Evolutionary conservation across 2,888 invertebrate genomes (phyloP).

Genomic region (Drosophila buzzatii): DNA sequence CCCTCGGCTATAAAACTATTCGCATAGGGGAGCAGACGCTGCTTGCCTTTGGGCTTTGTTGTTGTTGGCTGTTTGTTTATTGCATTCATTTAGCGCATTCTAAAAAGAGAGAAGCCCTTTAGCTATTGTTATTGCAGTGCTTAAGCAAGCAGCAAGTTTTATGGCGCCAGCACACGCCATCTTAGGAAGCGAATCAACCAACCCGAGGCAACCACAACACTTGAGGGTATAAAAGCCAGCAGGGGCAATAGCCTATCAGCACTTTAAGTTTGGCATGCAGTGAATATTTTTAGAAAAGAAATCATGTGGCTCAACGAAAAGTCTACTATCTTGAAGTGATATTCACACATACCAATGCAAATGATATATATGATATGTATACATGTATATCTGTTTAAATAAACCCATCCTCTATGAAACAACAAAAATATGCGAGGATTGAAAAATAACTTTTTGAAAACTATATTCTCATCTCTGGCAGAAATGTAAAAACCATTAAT

Average conservation of each 20-base stretch:
- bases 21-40: constrained; percentile 8
- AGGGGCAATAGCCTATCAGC: constrained; percentile 11
- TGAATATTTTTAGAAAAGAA: not conserved
- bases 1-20: constrained; percentile 43
- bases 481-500: too few species aligned
- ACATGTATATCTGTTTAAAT: not conserved
- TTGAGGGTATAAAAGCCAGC: not conserved
- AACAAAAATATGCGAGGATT: too few species aligned
- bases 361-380: too few species aligned
- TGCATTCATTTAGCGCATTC: constrained; percentile 69
- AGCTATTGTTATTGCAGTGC: constrained; percentile 30
- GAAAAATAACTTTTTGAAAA: too few species aligned
- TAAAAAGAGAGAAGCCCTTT: constrained; percentile 15
- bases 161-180: constrained; percentile 67
- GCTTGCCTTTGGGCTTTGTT: constrained; percentile 17
- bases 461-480: too few species aligned
- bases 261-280: constrained; percentile 6
- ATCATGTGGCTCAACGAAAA: not conserved
- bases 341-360: not conserved
- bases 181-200: constrained; percentile 31
- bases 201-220: constrained; percentile 2
- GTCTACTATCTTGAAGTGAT: not conserved
- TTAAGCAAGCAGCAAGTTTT: constrained; percentile 51
- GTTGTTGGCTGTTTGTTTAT: constrained; percentile 57
- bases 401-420: too few species aligned